These are phyloP conservation scores for Orbicella faveolata DNA, from an alignment of 64 coral and sea anemone species.

Conservation along the genomic window DNA sequence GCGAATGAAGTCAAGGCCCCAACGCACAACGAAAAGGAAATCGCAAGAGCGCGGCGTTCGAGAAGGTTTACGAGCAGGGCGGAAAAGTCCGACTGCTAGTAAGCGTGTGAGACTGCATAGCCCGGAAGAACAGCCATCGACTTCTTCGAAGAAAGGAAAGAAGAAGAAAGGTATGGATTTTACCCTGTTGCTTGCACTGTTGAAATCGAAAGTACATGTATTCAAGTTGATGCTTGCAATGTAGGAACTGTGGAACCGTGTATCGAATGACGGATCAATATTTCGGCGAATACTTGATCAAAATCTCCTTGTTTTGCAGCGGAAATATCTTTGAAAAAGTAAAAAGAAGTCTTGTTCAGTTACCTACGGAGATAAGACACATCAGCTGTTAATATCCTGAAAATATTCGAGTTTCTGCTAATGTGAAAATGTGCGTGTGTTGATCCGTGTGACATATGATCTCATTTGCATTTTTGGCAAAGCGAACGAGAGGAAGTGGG, in stretches of 20 bases:
- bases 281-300: not conserved
- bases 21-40: constrained; percentile 34
- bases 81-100: not conserved
- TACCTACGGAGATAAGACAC: not conserved
- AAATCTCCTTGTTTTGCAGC: not conserved
- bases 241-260: constrained; percentile 21
- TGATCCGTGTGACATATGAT: too few relatives aligned
- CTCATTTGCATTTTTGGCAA: too few relatives aligned
- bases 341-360: not conserved
- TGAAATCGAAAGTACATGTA: not conserved
- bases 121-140: not conserved
- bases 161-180: constrained; percentile 20
- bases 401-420: too few relatives aligned
- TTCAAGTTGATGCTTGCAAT: not conserved
- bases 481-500: too few relatives aligned
- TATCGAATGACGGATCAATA: not conserved
- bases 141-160: constrained; percentile 18
- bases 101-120: constrained; percentile 22
- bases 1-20: constrained; percentile 25
- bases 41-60: constrained; percentile 31
- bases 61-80: not conserved
- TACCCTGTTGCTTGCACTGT: too few relatives aligned
- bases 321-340: not conserved
- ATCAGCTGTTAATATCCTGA: too few relatives aligned
- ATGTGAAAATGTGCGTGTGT: too few relatives aligned